Percentiles rank a stretch among this genome's conserved stretches.
Conservation (phyloP, 2,888 invertebrate genomes). For the Chironomus tentans region DNA sequence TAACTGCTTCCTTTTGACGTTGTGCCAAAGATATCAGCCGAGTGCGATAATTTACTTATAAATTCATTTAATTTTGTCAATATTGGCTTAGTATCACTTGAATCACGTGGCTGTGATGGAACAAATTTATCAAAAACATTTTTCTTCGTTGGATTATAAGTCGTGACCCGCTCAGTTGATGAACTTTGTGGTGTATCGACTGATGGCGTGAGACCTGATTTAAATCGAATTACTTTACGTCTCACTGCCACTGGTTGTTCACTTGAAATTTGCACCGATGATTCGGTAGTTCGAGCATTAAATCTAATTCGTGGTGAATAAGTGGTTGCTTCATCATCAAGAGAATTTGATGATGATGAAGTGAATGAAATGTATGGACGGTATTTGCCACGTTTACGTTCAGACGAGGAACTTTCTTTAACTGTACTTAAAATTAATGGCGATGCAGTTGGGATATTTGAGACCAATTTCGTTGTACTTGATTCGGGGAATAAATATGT, state of each 20-base stretch:
- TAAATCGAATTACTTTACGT: conserved; percentile 10
- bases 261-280: neutral
- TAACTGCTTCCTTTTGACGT: neutral
- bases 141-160: neutral
- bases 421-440: conserved; percentile 31
- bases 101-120: neutral
- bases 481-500: conserved; percentile 23
- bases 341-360: conserved; percentile 32
- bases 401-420: conserved; percentile 28
- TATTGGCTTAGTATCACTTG: neutral
- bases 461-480: conserved; percentile 31
- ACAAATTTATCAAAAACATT: conserved; percentile 1
- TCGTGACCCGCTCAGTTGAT: neutral
- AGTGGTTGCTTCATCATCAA: conserved; percentile 37
- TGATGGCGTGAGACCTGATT: neutral
- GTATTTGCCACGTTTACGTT: conserved; percentile 36
- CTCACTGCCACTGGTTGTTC: neutral
- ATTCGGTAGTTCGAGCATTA: conserved; percentile 27
- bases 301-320: conserved; percentile 38
- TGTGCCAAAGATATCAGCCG: neutral
- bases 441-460: conserved; percentile 30
- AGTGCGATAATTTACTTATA: conserved; percentile 10
- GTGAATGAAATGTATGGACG: conserved; percentile 36
- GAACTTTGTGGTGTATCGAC: neutral
- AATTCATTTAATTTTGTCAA: neutral